Evolutionary conservation across 2,113 vertebrate genomes (phyloP).

Genomic region (Labrus mixtus): DNA sequence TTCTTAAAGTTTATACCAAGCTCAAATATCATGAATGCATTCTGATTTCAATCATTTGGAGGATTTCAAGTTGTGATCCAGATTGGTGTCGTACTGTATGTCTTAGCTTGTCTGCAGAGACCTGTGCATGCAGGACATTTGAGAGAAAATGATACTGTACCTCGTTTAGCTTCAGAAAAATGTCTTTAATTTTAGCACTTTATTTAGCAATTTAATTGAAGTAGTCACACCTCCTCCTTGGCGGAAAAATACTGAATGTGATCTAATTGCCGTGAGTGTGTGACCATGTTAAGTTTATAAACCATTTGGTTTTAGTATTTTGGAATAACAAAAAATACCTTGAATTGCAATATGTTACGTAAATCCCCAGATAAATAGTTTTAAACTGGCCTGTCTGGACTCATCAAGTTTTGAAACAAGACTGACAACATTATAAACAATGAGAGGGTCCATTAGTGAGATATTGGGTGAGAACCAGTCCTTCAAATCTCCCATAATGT

Average conservation of each 20-base stretch:
- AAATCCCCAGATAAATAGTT: too few relatives aligned
- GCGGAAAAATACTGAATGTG: neutral
- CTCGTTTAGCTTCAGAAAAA: neutral
- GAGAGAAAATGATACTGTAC: neutral
- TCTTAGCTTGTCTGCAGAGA: neutral
- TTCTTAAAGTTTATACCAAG: too few relatives aligned
- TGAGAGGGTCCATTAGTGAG: too few relatives aligned
- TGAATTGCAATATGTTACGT: neutral
- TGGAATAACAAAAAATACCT: neutral
- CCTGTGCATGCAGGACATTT: neutral
- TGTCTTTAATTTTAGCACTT: neutral
- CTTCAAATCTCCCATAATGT: too few relatives aligned
- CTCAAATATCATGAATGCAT: too few relatives aligned
- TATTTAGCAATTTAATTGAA: neutral
- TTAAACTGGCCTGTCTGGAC: too few relatives aligned
- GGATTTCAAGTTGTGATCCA: too few relatives aligned
- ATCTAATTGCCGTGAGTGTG: neutral
- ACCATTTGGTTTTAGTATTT: neutral
- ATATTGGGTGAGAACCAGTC: too few relatives aligned
- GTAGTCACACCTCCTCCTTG: neutral
- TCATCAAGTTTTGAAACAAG: too few relatives aligned
- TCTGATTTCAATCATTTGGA: too few relatives aligned
- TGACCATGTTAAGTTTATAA: conserved; percentile 5
- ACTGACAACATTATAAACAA: too few relatives aligned
- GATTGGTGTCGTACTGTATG: neutral